A percentile compares a stretch with the other conserved stretches of the same genome.
Evolutionary conservation across 2,888 invertebrate genomes (phyloP).

Genomic region (Chrysolina americana): DNA sequence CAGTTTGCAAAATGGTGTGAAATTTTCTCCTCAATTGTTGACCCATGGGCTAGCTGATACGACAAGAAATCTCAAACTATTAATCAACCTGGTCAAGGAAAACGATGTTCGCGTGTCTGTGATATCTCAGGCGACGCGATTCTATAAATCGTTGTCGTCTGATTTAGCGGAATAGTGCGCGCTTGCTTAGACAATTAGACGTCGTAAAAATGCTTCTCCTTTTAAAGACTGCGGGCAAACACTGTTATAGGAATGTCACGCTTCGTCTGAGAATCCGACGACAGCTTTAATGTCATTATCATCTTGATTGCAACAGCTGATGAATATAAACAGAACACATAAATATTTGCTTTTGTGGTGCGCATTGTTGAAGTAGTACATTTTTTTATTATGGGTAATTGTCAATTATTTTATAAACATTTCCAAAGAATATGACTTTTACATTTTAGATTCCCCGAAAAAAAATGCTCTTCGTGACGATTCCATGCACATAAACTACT

Average conservation of each 20-base stretch:
- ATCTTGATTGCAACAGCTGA: constrained; percentile 14
- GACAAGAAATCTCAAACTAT: neutral
- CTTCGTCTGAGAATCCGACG: constrained; percentile 20
- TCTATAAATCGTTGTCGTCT: constrained; percentile 20
- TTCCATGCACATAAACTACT: too few relatives aligned
- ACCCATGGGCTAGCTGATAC: neutral
- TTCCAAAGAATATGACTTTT: too few relatives aligned
- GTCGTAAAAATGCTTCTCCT: constrained; percentile 23
- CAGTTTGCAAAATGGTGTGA: too few relatives aligned
- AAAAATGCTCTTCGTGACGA: too few relatives aligned
- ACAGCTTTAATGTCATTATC: constrained; percentile 21
- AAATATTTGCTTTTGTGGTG: neutral
- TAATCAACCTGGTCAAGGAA: constrained; percentile 3
- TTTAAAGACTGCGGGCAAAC: constrained; percentile 9
- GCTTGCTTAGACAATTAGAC: constrained; percentile 6
- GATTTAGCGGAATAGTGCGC: constrained; percentile 8
- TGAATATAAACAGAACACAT: neutral
- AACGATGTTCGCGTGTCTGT: constrained; percentile 16
- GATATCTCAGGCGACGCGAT: constrained; percentile 8
- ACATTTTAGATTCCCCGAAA: too few relatives aligned
- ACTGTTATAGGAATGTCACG: constrained; percentile 14
- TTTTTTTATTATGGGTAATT: neutral
- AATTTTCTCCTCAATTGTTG: too few relatives aligned
- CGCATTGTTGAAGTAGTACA: neutral
- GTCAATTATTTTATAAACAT: neutral